Evolutionary conservation across 2,113 vertebrate genomes (phyloP), one percentile per base, ranked within the genome.

Genomic region (Salvelinus namaycush): DNA sequence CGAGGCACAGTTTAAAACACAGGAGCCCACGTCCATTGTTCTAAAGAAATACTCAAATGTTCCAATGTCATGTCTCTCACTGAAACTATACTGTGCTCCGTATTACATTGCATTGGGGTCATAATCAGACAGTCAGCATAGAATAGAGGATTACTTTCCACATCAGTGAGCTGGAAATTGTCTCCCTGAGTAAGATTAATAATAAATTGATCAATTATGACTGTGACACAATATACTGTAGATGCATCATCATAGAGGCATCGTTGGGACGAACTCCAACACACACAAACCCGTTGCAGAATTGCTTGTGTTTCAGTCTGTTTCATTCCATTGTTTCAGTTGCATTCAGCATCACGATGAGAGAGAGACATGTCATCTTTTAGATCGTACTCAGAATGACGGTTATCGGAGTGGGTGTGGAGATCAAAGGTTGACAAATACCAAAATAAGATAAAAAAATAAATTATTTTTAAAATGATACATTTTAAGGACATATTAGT

Each of bases 1-100:
- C 73, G 76, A 83, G 79, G 70, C 70, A 24, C 9, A 9, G 24
- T 22, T 34, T 68, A 69, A 59, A 77, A 44, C 39, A 77, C 79
- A 76, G 73, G 76, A 80, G 72, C 69, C 62, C 22, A 51, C 59
- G 14, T 49, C 64, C 62, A 68, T 67, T 57, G 59, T 64, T 59
- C 60, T 27, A 70, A 51, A 75, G 31, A 11, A 70, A 71, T 64
- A 66, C 62, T 51, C 77, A 74, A 54, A 54, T 24, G 20, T 22
- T 62, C 16, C 39, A 44, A 11, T 11, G 39, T 44, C 39, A 44
- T 11, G 2, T 44, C 39, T 44, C 2, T 1, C 59, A 62, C n/a
- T 7, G n/a, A n/a, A 62, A 62, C n/a, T 11, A 62, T 2, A n/a
- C 59, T 22, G 59, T 16, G 6, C 59, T 62, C 59, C 3, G n/a